These are phyloP conservation scores for Hoplodrina blanda DNA, from an alignment of 2,888 invertebrate genomes.

Conservation along the genomic window DNA sequence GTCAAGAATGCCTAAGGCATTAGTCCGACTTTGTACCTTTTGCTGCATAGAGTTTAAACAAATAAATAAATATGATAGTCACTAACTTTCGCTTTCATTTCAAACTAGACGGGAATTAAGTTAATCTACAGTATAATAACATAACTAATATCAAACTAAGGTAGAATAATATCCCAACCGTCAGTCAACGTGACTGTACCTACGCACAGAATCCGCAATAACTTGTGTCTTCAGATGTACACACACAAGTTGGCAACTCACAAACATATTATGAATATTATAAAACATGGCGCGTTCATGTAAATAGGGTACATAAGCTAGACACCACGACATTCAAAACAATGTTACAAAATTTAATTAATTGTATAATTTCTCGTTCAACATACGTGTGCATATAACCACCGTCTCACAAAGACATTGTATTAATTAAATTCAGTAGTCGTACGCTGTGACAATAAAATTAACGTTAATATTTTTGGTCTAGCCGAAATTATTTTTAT, in stretches of 20 bases:
- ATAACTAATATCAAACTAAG: constrained; percentile 9
- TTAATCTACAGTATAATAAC: neutral
- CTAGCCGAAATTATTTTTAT: constrained; percentile 15
- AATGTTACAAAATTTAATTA: constrained; percentile 61
- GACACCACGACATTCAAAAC: constrained; percentile 45
- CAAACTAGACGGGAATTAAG: neutral
- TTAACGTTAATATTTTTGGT: constrained; percentile 38
- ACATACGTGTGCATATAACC: constrained; percentile 56
- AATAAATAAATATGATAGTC: neutral
- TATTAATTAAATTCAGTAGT: constrained; percentile 63
- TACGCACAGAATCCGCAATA: constrained; percentile 24
- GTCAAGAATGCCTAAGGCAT: too few species aligned
- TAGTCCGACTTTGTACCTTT: too few species aligned
- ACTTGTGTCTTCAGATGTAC: constrained; percentile 21
- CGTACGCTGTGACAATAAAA: constrained; percentile 40
- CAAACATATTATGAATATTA: constrained; percentile 44
- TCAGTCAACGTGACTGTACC: constrained; percentile 22
- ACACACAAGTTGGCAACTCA: constrained; percentile 17
- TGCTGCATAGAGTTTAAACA: too few species aligned
- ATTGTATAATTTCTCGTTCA: constrained; percentile 61
- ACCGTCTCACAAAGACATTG: constrained; percentile 57
- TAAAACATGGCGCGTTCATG: constrained; percentile 33
- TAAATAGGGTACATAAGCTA: constrained; percentile 44
- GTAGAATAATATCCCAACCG: constrained; percentile 25
- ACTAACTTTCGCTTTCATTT: neutral